Percentiles rank a stretch among this genome's conserved stretches.
These are phyloP conservation scores for Notocelia uddmanniana DNA, from an alignment of 2,888 invertebrate genomes.

Conservation along the genomic window DNA sequence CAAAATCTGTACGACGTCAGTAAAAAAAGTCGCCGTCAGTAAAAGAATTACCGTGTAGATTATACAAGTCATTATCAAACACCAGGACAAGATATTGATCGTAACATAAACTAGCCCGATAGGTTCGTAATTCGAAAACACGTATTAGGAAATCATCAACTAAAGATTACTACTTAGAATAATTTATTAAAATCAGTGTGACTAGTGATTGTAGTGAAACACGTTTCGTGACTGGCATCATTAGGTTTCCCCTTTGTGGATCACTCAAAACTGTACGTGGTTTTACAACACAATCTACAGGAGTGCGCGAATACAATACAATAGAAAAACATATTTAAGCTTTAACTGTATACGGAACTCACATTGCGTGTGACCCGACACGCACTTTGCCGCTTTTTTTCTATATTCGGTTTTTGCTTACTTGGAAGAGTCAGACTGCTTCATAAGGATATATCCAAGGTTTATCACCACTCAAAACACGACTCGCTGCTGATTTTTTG, in stretches of 20 bases:
- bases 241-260: slow-evolving; percentile 55
- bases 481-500: too few species aligned
- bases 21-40: too few species aligned
- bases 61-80: neutral
- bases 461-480: too few species aligned
- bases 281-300: neutral
- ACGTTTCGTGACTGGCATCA: slow-evolving; percentile 57
- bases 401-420: too few species aligned
- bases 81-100: neutral
- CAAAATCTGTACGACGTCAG: too few species aligned
- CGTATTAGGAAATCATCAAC: slow-evolving; percentile 31
- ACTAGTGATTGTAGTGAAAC: slow-evolving; percentile 55
- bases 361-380: too few species aligned
- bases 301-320: slow-evolving; percentile 1
- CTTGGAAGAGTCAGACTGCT: too few species aligned
- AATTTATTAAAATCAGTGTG: slow-evolving; percentile 47
- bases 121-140: slow-evolving; percentile 7
- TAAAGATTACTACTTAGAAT: slow-evolving; percentile 19
- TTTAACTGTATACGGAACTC: too few species aligned
- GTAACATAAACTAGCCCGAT: slow-evolving; percentile 2
- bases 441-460: too few species aligned
- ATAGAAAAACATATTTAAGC: neutral
- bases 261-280: slow-evolving; percentile 30
- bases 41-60: neutral
- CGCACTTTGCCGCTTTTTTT: too few species aligned